Evolutionary conservation across 2,113 vertebrate genomes (phyloP).

Genomic region (Gallinago jamesoni): DNA sequence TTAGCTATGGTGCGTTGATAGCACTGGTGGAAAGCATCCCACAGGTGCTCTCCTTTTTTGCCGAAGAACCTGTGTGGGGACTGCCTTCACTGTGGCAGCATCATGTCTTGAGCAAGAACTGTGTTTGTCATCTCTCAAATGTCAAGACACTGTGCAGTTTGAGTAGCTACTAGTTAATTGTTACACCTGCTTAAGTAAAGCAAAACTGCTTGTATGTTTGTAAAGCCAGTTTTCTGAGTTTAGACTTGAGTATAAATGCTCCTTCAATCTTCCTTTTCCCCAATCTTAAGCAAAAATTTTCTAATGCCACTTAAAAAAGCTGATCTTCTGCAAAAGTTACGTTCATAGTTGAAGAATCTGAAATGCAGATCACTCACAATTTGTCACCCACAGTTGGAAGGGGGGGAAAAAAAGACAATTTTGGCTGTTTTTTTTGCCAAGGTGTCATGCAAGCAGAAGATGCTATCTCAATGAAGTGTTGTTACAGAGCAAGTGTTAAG

Average conservation of each 20-base stretch:
- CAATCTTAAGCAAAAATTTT: background rate
- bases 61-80: background rate
- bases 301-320: background rate
- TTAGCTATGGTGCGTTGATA: background rate
- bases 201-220: background rate
- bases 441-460: background rate
- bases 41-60: background rate
- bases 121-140: background rate
- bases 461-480: background rate
- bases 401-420: rapidly evolving
- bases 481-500: background rate
- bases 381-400: background rate
- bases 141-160: background rate
- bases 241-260: background rate
- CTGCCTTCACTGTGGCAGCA: rapidly evolving
- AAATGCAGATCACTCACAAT: background rate
- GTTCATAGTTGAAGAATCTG: background rate
- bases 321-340: background rate
- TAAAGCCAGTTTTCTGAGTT: background rate
- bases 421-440: background rate
- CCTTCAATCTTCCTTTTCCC: background rate
- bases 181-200: background rate
- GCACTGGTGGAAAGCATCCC: background rate
- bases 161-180: background rate
- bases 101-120: background rate